Evolutionary conservation across 2,888 invertebrate species (phyloP).

Genomic region (Eupeodes latifasciatus): DNA sequence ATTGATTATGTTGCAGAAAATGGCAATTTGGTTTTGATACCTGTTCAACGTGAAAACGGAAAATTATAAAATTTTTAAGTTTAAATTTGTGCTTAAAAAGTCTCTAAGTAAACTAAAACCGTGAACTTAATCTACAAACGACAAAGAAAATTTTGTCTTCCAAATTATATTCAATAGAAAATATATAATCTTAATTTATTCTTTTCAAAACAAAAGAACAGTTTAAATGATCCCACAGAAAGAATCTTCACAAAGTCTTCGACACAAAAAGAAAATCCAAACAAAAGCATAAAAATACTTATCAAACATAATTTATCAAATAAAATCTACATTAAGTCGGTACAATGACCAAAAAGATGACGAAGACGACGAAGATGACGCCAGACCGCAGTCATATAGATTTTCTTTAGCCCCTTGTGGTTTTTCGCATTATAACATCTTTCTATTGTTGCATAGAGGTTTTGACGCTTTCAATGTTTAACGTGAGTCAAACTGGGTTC

Average conservation of each 20-base stretch:
- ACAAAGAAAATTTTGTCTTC: background rate
- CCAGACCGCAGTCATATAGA: constrained; percentile 1
- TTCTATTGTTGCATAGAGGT: background rate
- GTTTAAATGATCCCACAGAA: constrained; percentile 43
- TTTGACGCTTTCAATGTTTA: constrained; percentile 22
- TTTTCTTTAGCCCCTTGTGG: constrained; percentile 21
- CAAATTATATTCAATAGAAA: constrained; percentile 9
- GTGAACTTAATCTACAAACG: no score
- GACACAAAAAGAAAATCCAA: constrained; percentile 12
- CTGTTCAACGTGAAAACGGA: constrained; percentile 78
- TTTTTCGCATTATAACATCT: constrained; percentile 21
- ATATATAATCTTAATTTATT: background rate
- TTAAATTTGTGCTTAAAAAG: no score
- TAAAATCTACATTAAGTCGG: constrained; percentile 17
- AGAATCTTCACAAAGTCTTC: background rate
- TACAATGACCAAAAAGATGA: background rate
- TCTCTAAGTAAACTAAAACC: no score
- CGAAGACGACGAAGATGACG: background rate
- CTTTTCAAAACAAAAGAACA: constrained; percentile 10
- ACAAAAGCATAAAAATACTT: constrained; percentile 1
- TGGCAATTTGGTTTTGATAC: constrained; percentile 85
- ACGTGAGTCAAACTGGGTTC: constrained; percentile 32
- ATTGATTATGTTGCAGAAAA: constrained; percentile 85
- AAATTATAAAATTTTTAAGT: no score
- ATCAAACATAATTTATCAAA: constrained; percentile 49